A percentile compares a stretch with the other conserved stretches of the same genome.
Conservation (phyloP, 1,140 invertebrate genomes). For the Galleria mellonella region DNA sequence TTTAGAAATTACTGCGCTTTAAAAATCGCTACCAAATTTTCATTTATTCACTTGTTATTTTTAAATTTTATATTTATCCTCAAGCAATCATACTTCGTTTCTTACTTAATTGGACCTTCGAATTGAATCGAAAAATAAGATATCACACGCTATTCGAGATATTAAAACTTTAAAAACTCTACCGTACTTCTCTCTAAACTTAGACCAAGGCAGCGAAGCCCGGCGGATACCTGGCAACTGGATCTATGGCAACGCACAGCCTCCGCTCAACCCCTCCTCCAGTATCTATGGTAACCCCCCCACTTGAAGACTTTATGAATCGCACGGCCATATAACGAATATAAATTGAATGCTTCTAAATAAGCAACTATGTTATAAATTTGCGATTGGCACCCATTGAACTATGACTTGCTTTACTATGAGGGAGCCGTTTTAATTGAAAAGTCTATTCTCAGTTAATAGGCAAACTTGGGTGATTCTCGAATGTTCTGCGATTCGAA, state of each 20-base stretch:
- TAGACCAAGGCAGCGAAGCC: conserved; percentile 1
- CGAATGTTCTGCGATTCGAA: neutral
- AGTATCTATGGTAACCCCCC: conserved; percentile 55
- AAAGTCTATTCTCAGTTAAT: conserved; percentile 14
- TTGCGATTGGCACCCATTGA: conserved; percentile 31
- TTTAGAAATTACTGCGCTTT: no score
- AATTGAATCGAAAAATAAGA: no score
- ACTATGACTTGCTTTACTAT: conserved; percentile 16
- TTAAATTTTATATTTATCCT: no score
- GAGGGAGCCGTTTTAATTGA: conserved; percentile 20
- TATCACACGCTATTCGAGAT: no score
- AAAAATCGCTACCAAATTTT: no score
- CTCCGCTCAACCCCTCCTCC: conserved; percentile 25
- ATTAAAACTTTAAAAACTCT: no score
- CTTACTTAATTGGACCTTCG: no score
- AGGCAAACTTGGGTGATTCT: no score
- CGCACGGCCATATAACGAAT: conserved; percentile 49
- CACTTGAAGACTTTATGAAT: conserved; percentile 51
- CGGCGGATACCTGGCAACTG: neutral
- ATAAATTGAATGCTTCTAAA: conserved; percentile 44
- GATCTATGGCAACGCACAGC: no score
- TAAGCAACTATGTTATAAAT: conserved; percentile 46
- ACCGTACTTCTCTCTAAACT: neutral
- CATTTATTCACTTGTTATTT: no score
- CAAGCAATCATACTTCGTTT: no score